Base-by-base conservation (phyloP, 2,888 invertebrate genomes). In the Julus scanicus region DNA sequence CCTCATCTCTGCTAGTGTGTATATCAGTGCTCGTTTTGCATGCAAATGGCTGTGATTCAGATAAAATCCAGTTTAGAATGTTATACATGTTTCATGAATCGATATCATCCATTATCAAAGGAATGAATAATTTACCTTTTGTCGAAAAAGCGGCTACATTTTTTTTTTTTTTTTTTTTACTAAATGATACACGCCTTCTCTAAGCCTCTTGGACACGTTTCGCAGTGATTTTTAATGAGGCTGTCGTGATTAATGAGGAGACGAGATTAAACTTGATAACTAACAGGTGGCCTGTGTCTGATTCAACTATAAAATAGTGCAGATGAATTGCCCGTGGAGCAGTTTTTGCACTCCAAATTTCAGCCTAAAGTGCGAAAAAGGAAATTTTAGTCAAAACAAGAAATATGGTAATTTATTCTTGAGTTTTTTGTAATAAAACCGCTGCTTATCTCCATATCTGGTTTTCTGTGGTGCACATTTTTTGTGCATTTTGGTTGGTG, bases 221-320 rank as follows among this genome's bases (percentile, higher is more conserved):
- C 80, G 9, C 80, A 37, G 80, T 4, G 80, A 37, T 29, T 63
- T 63, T 80, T 80, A 80, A 80, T 80, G 29, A 80, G 80, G 80
- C 80, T 37, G 37, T 80, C 80, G 37, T 80, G 80, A 80, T 80
- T 80, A 80, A 80, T 37, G 80, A 80, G 80, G 37, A 13, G 80
- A 80, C 37, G 80, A 80, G 80, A 80, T 80, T 80, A 80, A 80
- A 80, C 80, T 80, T 13, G 80, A 80, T 80, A 80, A 80, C 80
- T 13, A 80, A 15, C 29, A 80, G 80, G 80, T 80, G 80, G 80
- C 37, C 80, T 80, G 80, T 20, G 11, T 80, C 17, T 11, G 53
- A 80, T 80, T 37, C 9, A 80, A 80, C 80, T 37, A 37, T 6
- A 80, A 63, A 53, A 80, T 37, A 80, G 37, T 29, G 17, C 57